phyloP scores from a whole-genome alignment of 2,113 vertebrate species.

The Eleginops maclovinus region DNA sequence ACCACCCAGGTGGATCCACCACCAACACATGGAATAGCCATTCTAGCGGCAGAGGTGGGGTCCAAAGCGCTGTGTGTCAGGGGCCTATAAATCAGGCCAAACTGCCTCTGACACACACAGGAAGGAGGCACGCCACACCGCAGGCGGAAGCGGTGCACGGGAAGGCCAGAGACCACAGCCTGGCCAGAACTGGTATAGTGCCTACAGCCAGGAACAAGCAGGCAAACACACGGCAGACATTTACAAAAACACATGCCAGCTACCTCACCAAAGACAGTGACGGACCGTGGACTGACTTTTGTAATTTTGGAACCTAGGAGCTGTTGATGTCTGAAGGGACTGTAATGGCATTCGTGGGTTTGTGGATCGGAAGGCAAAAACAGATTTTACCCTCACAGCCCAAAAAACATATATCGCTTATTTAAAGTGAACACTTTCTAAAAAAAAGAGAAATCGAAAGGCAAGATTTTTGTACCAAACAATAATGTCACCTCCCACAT shows the following conservation, averaged over 20 bases:
- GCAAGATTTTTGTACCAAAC: constrained; percentile 35
- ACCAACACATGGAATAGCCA: constrained; percentile 83
- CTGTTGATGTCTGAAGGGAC: constrained; percentile 47
- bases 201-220: constrained; percentile 49
- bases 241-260: constrained; percentile 55
- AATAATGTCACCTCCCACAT: constrained; percentile 48
- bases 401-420: constrained; percentile 13
- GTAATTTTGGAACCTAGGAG: constrained; percentile 32
- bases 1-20: constrained; percentile 82
- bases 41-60: constrained; percentile 74
- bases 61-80: constrained; percentile 72
- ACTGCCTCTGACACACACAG: constrained; percentile 81
- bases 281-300: constrained; percentile 38
- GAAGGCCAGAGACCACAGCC: constrained; percentile 71
- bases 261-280: constrained; percentile 36
- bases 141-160: constrained; percentile 67
- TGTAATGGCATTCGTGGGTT: constrained; percentile 40
- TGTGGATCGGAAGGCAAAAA: constrained; percentile 38
- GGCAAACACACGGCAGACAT: constrained; percentile 63
- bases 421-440: neutral
- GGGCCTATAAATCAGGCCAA: constrained; percentile 82
- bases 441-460: constrained; percentile 42
- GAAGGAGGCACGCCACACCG: constrained; percentile 77
- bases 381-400: constrained; percentile 18
- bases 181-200: constrained; percentile 58